Evolutionary conservation across 2,888 invertebrate genomes (phyloP), one percentile per base, ranked within the genome.

Genomic region (Auanema sp.): DNA sequence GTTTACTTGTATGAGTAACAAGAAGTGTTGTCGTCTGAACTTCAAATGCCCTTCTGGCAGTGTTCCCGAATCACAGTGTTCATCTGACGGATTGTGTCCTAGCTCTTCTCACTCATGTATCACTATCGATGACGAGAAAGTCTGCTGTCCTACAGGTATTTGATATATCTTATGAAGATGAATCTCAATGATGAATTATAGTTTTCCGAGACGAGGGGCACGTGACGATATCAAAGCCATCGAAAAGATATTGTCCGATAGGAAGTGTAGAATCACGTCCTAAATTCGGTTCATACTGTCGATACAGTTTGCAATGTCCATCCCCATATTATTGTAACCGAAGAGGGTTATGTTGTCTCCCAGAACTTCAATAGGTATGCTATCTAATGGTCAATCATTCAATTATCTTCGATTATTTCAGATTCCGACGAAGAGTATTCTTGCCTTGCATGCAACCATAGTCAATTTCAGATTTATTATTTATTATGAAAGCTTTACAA

Each of bases 311-410:
- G n/a, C 78, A 79, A 47, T 79, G 79, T 55, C 78, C 78, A 1
- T 68, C 72, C 1, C 78, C 76, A 14, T 76, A 72, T 60, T 78
- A 69, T 63, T 79, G 79, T 53, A 76, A 75, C 56, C 59, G 68
- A 18, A 52, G 65, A 14, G 73, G 72, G n/a, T 63, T 65, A 49
- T 71, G 73, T 47, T 79, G 79, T 63, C 67, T 61, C 23, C 64
- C 64, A 14, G 21, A 21, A 21, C 6, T n/a, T 6, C 11, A 21
- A 52, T 4, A 52, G 52, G 21, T 21, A 21, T 8, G 8, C 5
- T 5, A 47, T 47, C 47, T 47, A n/a, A n/a, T n/a, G n/a, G 47
- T 47, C 8, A 18, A 18, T 11, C 11, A 11, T 8, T 18, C 16
- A 5, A 3, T 3, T 33, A 33, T 33, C 33, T 33, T 8, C 33